Conservation (phyloP, 2,888 invertebrate species). For the Drosophila villosipedis region DNA sequence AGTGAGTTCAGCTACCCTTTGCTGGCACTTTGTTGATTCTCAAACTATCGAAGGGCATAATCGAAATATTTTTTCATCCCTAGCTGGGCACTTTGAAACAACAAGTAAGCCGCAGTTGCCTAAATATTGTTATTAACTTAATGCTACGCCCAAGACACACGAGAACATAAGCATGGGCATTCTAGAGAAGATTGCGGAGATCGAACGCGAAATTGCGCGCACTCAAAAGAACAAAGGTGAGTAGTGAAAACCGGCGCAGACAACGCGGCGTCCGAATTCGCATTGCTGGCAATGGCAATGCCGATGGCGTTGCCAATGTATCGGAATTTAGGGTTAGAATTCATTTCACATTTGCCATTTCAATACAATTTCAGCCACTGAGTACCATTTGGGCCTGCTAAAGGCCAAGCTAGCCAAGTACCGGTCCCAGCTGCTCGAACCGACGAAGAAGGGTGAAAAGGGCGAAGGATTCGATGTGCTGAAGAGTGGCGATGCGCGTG, state of each 20-base stretch:
- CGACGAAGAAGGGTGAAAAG: slow-evolving; percentile 96
- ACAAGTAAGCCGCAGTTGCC: slow-evolving; percentile 38
- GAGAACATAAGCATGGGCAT: slow-evolving; percentile 92
- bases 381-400: slow-evolving; percentile 98
- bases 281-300: slow-evolving; percentile 60
- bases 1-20: not conserved
- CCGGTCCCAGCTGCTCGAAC: slow-evolving; percentile 96
- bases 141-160: slow-evolving; percentile 49
- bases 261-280: slow-evolving; percentile 46
- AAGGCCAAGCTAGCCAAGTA: slow-evolving; percentile 99
- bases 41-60: not conserved
- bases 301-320: slow-evolving; percentile 26
- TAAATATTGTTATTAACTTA: slow-evolving; percentile 59
- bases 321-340: slow-evolving; percentile 80
- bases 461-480: slow-evolving; percentile 99
- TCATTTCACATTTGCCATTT: slow-evolving; percentile 23
- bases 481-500: slow-evolving; percentile 99
- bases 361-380: slow-evolving; percentile 91
- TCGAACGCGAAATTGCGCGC: slow-evolving; percentile 98
- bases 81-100: slow-evolving; percentile 41
- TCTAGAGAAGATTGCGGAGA: slow-evolving; percentile 99
- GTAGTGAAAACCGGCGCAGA: slow-evolving; percentile 48
- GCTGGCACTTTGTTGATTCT: not conserved
- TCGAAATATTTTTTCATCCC: slow-evolving; percentile 16
- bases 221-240: slow-evolving; percentile 99